A percentile compares a stretch with the other conserved stretches of the same genome.
These are phyloP conservation scores for Platorchestia sp. DNA, from an alignment of 1,140 invertebrate genomes.

Conservation along the genomic window DNA sequence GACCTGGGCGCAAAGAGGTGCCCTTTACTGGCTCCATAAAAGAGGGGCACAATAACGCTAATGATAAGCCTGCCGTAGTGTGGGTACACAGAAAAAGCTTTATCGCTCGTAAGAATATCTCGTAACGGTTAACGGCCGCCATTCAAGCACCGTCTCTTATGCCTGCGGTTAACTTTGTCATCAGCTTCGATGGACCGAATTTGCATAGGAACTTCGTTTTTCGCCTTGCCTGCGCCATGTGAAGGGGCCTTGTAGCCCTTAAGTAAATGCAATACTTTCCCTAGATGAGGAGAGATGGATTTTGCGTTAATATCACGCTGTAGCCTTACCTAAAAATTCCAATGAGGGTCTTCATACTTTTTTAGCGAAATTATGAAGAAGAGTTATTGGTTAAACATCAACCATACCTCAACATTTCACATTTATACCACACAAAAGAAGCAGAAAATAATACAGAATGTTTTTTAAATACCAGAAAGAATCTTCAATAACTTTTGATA, in stretches of 20 bases:
- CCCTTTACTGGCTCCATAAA: conserved; percentile 4
- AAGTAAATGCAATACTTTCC: neutral
- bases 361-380: too few relatives aligned
- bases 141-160: neutral
- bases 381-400: too few relatives aligned
- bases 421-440: too few relatives aligned
- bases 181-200: conserved; percentile 15
- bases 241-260: neutral
- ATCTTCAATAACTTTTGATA: too few relatives aligned
- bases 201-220: neutral
- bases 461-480: too few relatives aligned
- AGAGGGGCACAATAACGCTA: conserved; percentile 6
- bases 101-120: conserved; percentile 36
- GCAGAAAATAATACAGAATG: too few relatives aligned
- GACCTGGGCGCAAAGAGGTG: neutral
- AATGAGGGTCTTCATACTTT: neutral
- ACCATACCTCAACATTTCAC: too few relatives aligned
- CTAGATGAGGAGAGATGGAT: neutral
- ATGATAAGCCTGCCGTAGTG: conserved; percentile 33
- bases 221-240: neutral
- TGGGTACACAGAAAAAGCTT: conserved; percentile 38
- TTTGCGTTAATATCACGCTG: neutral
- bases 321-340: neutral
- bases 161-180: conserved; percentile 47
- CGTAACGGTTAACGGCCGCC: conserved; percentile 2